A percentile compares a stretch with the other conserved stretches of the same genome.
phyloP scores from a whole-genome alignment of 1,140 invertebrate genomes.

The Drosophila pallidifrons region DNA sequence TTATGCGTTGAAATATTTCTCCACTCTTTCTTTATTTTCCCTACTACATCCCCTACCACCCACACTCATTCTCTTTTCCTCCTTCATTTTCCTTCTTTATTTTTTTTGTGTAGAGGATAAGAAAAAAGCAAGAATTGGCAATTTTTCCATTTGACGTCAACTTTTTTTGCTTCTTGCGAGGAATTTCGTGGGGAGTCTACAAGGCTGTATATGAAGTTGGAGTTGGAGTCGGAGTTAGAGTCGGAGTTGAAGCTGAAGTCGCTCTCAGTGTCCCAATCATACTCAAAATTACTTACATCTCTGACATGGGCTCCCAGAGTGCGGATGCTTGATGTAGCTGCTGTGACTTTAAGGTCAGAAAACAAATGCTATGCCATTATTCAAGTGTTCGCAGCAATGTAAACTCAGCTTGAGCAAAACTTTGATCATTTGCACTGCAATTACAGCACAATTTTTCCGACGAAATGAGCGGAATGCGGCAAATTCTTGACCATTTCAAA shows the following conservation, averaged over 20 bases:
- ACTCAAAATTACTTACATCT: conserved; percentile 21
- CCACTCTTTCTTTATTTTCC: conserved; percentile 26
- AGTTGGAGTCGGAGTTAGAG: background rate
- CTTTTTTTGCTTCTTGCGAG: conserved; percentile 32
- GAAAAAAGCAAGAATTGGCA: conserved; percentile 68
- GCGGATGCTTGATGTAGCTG: background rate
- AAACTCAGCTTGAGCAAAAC: conserved; percentile 36
- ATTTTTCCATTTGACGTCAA: conserved; percentile 65
- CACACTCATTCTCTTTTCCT: conserved; percentile 4
- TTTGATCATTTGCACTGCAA: conserved; percentile 80
- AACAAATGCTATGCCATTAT: conserved; percentile 71
- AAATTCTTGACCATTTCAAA: conserved; percentile 59
- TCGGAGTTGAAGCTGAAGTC: conserved; percentile 20
- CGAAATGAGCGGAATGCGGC: conserved; percentile 30
- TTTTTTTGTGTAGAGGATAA: conserved; percentile 27
- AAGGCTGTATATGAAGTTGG: background rate
- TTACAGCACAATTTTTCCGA: conserved; percentile 48
- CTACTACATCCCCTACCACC: background rate
- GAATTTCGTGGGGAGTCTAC: conserved; percentile 7
- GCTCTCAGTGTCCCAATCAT: conserved; percentile 12
- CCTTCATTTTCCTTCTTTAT: background rate
- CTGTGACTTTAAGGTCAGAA: conserved; percentile 65
- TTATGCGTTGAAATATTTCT: conserved; percentile 80
- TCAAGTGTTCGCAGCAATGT: conserved; percentile 15
- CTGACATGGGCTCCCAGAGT: conserved; percentile 4